A percentile compares a stretch with the other conserved stretches of the same genome.
Conservation (phyloP, 2,113 vertebrate species). For the Nettapus auritus region DNA sequence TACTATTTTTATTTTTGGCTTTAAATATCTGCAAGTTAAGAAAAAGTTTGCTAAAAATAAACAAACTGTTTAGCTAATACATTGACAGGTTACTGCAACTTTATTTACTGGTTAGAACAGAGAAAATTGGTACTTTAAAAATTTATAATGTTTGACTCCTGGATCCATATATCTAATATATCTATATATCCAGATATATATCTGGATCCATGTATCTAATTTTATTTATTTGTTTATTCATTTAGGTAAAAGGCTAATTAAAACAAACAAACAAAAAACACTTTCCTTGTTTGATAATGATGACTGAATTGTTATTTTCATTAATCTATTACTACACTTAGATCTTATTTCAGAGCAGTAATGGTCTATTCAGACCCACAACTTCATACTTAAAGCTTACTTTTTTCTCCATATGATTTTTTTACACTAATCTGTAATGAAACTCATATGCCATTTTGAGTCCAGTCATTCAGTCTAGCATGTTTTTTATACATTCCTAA, state of each 20-base stretch:
- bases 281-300: not conserved
- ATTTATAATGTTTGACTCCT: not conserved
- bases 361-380: not conserved
- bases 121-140: not conserved
- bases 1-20: not conserved
- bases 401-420: not conserved
- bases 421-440: not conserved
- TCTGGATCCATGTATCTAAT: not conserved
- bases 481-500: not conserved
- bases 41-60: slow-evolving; percentile 16
- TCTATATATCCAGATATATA: no score
- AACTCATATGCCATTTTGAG: not conserved
- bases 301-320: not conserved
- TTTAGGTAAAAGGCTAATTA: not conserved
- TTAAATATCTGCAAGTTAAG: not conserved
- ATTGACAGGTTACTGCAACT: not conserved
- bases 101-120: not conserved
- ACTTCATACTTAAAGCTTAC: not conserved
- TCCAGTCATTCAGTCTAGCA: not conserved
- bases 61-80: not conserved
- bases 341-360: not conserved
- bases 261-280: no score
- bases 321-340: not conserved
- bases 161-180: not conserved
- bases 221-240: not conserved